A percentile compares a stretch with the other conserved stretches of the same genome.
Evolutionary conservation across 2,888 invertebrate species (phyloP).

Genomic region (Meloe dianella): DNA sequence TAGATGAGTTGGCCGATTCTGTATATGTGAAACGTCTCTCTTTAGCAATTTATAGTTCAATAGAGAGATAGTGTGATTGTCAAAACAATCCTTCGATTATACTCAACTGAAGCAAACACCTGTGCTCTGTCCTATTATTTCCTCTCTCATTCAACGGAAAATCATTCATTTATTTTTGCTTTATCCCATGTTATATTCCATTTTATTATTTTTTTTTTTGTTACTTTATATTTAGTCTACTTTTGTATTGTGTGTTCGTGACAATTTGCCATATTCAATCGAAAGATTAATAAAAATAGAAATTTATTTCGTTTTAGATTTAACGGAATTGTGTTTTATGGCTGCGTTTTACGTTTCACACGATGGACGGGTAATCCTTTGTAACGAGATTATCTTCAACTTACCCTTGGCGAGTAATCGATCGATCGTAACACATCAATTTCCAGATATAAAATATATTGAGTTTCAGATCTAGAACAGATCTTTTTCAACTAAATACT

Average conservation of each 20-base stretch:
- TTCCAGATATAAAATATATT: constrained; percentile 23
- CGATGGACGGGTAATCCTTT: constrained; percentile 35
- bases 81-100: constrained; percentile 37
- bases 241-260: not conserved
- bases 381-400: constrained; percentile 35
- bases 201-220: not conserved
- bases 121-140: constrained; percentile 17
- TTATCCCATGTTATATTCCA: not conserved
- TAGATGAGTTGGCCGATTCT: too few relatives aligned
- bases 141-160: not conserved
- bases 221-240: not conserved
- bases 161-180: not conserved
- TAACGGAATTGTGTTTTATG: constrained; percentile 28
- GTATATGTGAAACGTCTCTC: not conserved
- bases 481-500: constrained; percentile 9
- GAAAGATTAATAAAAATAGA: constrained; percentile 29
- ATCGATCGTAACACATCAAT: constrained; percentile 36
- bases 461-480: constrained; percentile 9
- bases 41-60: constrained; percentile 2
- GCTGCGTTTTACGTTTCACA: constrained; percentile 32
- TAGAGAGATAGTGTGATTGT: constrained; percentile 28
- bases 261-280: not conserved
- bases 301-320: constrained; percentile 26
- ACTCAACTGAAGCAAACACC: constrained; percentile 27
- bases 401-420: constrained; percentile 29